Evolutionary conservation across 2,888 invertebrate genomes (phyloP).

Genomic region (Cheiracanthium punctorium): DNA sequence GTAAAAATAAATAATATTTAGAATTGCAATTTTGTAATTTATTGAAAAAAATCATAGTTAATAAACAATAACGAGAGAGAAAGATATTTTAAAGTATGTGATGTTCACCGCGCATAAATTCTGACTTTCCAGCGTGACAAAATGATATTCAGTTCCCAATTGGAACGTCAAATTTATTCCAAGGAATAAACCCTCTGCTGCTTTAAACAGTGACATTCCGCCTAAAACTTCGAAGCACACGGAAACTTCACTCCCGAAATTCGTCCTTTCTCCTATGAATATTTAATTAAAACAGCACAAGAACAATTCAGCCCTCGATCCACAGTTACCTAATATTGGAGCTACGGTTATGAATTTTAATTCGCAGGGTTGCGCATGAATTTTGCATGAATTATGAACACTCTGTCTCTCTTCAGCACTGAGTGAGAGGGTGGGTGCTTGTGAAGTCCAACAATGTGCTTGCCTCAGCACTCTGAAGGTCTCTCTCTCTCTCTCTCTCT

Average conservation of each 20-base stretch:
- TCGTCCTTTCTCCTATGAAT: background rate
- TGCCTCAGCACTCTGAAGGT: background rate
- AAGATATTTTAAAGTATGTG: too few relatives aligned
- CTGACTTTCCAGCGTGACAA: too few relatives aligned
- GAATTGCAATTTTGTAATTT: too few relatives aligned
- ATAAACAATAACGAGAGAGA: too few relatives aligned
- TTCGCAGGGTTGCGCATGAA: background rate
- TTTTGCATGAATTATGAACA: constrained; percentile 3
- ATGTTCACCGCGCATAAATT: too few relatives aligned
- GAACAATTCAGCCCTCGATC: background rate
- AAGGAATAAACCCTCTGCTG: background rate
- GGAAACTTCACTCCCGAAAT: too few relatives aligned
- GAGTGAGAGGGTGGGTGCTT: background rate
- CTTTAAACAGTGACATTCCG: background rate
- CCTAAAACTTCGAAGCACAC: background rate
- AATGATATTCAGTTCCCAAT: too few relatives aligned
- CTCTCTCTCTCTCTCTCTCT: background rate
- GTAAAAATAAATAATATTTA: too few relatives aligned
- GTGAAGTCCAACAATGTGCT: background rate
- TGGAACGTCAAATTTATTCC: background rate
- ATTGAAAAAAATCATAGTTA: too few relatives aligned
- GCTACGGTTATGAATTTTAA: constrained; percentile 3
- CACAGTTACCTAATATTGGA: constrained; percentile 6
- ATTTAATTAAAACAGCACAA: constrained; percentile 6
- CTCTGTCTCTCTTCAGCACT: background rate